A percentile compares a stretch with the other conserved stretches of the same genome.
Evolutionary conservation across 2,113 vertebrate genomes (phyloP).

Genomic region (Chaetodon trifascialis): DNA sequence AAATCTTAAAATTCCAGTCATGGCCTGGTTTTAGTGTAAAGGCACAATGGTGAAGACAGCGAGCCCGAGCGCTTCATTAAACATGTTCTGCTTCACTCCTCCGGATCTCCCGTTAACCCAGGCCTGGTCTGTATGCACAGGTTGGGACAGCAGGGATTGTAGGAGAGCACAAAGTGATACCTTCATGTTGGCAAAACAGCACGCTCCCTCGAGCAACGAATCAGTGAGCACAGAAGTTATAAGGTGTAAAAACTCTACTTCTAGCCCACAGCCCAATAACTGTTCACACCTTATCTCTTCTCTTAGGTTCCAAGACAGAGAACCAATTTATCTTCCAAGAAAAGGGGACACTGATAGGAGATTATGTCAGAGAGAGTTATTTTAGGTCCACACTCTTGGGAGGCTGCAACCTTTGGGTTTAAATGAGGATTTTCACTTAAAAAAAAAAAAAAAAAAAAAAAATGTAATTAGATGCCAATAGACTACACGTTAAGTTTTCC

Average conservation of each 20-base stretch:
- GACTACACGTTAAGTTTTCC: constrained; percentile 2
- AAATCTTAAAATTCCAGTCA: constrained; percentile 18
- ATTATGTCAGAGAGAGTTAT: constrained; percentile 69
- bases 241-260: constrained; percentile 53
- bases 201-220: constrained; percentile 24
- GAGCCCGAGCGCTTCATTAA: constrained; percentile 26
- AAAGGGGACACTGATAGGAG: constrained; percentile 69
- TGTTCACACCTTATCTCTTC: constrained; percentile 68
- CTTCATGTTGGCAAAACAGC: constrained; percentile 34
- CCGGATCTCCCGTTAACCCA: constrained; percentile 34
- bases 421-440: constrained; percentile 47
- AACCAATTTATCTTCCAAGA: constrained; percentile 67
- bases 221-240: constrained; percentile 48
- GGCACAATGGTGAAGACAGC: neutral
- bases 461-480: constrained; percentile 36
- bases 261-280: constrained; percentile 42
- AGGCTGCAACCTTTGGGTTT: constrained; percentile 44
- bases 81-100: constrained; percentile 38
- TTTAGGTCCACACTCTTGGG: constrained; percentile 49
- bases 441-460: too few species aligned
- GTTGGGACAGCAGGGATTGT: constrained; percentile 20
- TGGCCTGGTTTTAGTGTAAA: constrained; percentile 34
- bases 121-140: constrained; percentile 16
- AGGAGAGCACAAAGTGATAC: constrained; percentile 21
- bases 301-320: constrained; percentile 62